Conservation (phyloP, 2,888 invertebrate species). For the Branchellion lobata region DNA sequence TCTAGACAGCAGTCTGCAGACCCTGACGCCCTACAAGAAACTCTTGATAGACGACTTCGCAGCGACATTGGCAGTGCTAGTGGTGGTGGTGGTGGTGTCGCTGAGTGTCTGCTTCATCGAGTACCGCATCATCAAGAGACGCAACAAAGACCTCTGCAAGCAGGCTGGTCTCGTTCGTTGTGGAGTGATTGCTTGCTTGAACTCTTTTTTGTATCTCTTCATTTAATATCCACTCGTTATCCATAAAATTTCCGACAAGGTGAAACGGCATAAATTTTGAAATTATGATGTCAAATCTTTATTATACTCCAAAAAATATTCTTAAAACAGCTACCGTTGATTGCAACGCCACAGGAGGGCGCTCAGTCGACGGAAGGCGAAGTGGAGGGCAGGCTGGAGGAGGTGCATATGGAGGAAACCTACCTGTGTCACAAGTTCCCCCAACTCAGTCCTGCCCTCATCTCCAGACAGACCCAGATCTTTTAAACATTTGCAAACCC, state of each 20-base stretch:
- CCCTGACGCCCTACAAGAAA: constrained; percentile 2
- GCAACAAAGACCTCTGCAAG: constrained; percentile 21
- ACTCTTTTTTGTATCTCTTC: too few species aligned
- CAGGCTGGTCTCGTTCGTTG: too few species aligned
- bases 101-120: constrained; percentile 44
- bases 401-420: constrained; percentile 12
- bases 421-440: constrained; percentile 17
- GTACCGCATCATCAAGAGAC: constrained; percentile 33
- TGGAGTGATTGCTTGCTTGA: too few species aligned
- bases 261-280: background rate
- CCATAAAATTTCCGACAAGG: too few species aligned
- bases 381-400: constrained; percentile 25
- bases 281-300: background rate
- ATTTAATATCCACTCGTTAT: too few species aligned
- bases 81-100: constrained; percentile 41
- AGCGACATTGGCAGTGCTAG: constrained; percentile 45
- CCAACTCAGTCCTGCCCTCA: constrained; percentile 31
- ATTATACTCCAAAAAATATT: background rate
- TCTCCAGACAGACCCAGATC: constrained; percentile 35
- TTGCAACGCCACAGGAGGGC: too few species aligned
- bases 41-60: constrained; percentile 41
- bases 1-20: constrained; percentile 39
- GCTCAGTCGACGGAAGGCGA: background rate
- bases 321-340: too few species aligned
- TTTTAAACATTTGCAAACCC: constrained; percentile 6